Base-by-base conservation (phyloP, 2,888 invertebrate species). In the Caradrina kadenii region DNA sequence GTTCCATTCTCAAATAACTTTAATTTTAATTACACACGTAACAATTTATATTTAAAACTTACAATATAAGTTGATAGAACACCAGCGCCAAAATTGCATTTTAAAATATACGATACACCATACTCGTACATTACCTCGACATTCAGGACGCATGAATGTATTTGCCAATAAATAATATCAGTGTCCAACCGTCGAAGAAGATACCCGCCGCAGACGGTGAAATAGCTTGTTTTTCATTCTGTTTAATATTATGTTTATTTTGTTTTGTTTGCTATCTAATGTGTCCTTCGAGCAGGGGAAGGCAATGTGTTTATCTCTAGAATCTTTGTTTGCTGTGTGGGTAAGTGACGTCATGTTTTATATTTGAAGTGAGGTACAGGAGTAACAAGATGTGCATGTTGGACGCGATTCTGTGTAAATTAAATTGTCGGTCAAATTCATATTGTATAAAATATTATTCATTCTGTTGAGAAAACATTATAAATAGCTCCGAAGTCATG, bases 121-220 rank as follows among this genome's bases (percentile, higher is more conserved):
- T 72, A 77, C 77, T 77, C 77, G 82, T 80, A 81, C 79, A 72
- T 71, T 79, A 79, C 67, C 72, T 68, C 35, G 53, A 68, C 79
- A 76, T 73, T 82, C 77, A 82, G 81, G 81, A 81, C 89, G 95
- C 95, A 94, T 95, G 94, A 93, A 94, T 93, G 95, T 95, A 93
- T 95, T 95, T 95, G 95, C 95, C 95, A 95, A 95, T 95, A 95
- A 95, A 94, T 93, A 91, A 91, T 89, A 81, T 89, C 73, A 83
- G 83, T 88, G 81, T 62, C 66, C 82, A 76, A 86, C 86, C 84
- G 84, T 85, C 83, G 82, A 87, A 79, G 82, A 86, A 83, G 83
- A 87, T 88, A 90, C 82, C 90, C 90, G 90, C 89, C 86, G 84
- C 82, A 81, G 90, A 88, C 89, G 85, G 89, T 92, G 90, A 90